phyloP scores from a whole-genome alignment of 2,113 vertebrate species.

The Dendropsophus ebraccatus region DNA sequence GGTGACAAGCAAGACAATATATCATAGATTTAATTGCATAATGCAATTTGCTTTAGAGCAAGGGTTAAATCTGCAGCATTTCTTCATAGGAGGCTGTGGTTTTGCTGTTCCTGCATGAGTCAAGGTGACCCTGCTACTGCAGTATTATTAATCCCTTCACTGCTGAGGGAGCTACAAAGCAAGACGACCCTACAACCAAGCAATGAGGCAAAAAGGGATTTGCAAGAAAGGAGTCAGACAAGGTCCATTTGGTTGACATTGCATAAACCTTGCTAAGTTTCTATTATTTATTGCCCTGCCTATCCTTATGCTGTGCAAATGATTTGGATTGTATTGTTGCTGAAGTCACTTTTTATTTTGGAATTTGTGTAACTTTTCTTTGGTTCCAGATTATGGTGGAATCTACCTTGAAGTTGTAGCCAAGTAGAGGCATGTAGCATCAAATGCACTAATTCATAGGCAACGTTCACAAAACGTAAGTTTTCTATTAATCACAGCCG shows the following conservation, averaged over 20 bases:
- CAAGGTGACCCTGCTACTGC: slow-evolving; percentile 56
- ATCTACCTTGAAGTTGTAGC: not conserved
- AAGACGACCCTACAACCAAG: slow-evolving; percentile 50
- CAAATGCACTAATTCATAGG: no score
- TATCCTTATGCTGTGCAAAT: not conserved
- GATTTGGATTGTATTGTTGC: not conserved
- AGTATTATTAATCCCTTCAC: slow-evolving; percentile 58
- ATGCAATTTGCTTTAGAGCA: not conserved
- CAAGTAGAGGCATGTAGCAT: not conserved
- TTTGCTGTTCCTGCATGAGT: slow-evolving; percentile 53
- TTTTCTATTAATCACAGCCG: no score
- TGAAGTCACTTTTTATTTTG: not conserved
- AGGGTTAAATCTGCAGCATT: slow-evolving; percentile 52
- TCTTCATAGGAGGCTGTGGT: slow-evolving; percentile 50
- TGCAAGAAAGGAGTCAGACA: slow-evolving; percentile 41
- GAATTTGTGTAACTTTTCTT: not conserved
- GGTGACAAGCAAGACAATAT: not conserved
- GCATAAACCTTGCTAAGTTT: slow-evolving; percentile 40
- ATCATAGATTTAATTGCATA: not conserved
- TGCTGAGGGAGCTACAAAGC: slow-evolving; percentile 53
- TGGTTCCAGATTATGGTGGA: not conserved
- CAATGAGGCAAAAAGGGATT: slow-evolving; percentile 53
- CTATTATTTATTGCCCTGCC: slow-evolving; percentile 27
- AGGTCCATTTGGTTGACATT: slow-evolving; percentile 47
- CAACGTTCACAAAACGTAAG: no score